Percentiles rank a stretch among this genome's conserved stretches.
phyloP scores from a whole-genome alignment of 2,113 vertebrate species.

The Proterorhinus semilunaris region DNA sequence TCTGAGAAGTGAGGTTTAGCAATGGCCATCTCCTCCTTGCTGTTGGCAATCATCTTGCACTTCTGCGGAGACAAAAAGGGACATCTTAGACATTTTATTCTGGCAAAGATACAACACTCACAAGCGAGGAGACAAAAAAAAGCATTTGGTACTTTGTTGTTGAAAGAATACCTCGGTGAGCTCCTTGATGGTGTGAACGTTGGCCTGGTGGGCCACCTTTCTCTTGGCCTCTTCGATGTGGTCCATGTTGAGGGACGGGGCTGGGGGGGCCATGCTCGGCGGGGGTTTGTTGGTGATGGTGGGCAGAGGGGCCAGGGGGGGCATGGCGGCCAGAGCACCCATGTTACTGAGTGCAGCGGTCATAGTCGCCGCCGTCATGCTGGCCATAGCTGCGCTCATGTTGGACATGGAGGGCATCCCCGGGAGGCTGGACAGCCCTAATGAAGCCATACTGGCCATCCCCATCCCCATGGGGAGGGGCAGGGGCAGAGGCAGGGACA shows the following conservation, averaged over 20 bases:
- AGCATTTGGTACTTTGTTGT: neutral
- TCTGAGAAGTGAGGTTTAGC: slow-evolving; percentile 94
- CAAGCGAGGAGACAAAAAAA: neutral
- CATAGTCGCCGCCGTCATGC: slow-evolving; percentile 82
- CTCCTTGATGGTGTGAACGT: slow-evolving; percentile 94
- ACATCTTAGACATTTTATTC: neutral
- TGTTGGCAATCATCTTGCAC: slow-evolving; percentile 98
- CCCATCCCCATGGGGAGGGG: slow-evolving; percentile 75
- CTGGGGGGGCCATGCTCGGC: slow-evolving; percentile 65
- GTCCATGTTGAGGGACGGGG: slow-evolving; percentile 75
- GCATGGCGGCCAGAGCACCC: slow-evolving; percentile 79
- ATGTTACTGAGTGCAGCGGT: slow-evolving; percentile 80
- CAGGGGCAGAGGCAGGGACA: slow-evolving; percentile 76
- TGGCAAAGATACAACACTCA: no score
- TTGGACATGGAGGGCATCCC: slow-evolving; percentile 78
- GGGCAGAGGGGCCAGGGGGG: slow-evolving; percentile 77
- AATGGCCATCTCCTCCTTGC: slow-evolving; percentile 92
- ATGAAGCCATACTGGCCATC: slow-evolving; percentile 71
- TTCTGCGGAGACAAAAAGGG: slow-evolving; percentile 79
- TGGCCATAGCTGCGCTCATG: slow-evolving; percentile 80
- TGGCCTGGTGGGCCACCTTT: slow-evolving; percentile 91
- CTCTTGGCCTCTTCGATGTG: slow-evolving; percentile 84
- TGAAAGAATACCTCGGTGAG: slow-evolving; percentile 88
- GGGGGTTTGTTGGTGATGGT: slow-evolving; percentile 82
- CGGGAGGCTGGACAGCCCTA: slow-evolving; percentile 67